phyloP scores from a whole-genome alignment of 2,888 invertebrate species.

The Monoplex corrugatus region DNA sequence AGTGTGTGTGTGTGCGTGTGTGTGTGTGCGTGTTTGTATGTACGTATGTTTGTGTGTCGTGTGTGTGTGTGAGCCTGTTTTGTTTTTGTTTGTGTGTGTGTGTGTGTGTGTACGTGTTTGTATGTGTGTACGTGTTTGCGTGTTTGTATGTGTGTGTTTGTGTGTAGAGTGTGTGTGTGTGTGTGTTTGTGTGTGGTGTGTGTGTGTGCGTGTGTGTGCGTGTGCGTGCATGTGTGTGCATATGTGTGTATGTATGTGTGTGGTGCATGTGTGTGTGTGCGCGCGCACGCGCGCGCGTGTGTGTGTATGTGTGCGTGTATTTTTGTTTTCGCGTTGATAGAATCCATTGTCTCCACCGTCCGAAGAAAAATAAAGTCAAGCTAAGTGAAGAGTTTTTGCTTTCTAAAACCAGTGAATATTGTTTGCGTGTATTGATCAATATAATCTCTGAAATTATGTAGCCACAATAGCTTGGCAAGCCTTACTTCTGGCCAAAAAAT shows the following conservation, averaged over 20 bases:
- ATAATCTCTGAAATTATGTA: too few relatives aligned
- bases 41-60: too few relatives aligned
- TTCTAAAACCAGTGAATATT: too few relatives aligned
- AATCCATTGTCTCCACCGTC: background rate
- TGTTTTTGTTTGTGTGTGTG: background rate
- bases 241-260: background rate
- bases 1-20: too few relatives aligned
- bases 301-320: constrained; percentile 8
- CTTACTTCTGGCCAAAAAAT: background rate
- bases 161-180: background rate
- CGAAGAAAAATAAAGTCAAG: too few relatives aligned
- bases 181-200: too few relatives aligned
- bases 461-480: too few relatives aligned
- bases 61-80: background rate
- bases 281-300: background rate
- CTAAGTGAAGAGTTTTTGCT: too few relatives aligned
- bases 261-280: background rate
- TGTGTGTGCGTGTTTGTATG: too few relatives aligned
- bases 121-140: background rate
- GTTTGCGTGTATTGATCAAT: too few relatives aligned
- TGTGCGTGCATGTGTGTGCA: constrained; percentile 10
- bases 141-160: background rate
- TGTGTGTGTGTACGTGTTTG: too few relatives aligned
- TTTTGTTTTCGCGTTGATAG: background rate
- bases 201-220: background rate